Evolutionary conservation across 2,888 invertebrate genomes (phyloP).

Genomic region (Nymphalis polychloros): DNA sequence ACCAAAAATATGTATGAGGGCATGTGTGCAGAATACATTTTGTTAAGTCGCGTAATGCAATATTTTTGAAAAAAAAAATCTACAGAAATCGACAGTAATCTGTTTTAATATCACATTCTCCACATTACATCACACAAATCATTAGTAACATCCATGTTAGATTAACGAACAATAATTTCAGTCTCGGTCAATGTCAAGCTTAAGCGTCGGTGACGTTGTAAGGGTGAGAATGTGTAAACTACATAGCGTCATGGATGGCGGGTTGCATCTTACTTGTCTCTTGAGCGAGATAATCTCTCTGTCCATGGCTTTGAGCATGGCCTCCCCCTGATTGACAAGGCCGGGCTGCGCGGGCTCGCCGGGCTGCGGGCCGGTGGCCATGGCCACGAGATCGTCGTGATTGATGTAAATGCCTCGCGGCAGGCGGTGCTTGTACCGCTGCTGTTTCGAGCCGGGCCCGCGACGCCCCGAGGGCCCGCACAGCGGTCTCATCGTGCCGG

Average conservation of each 20-base stretch:
- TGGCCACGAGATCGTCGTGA: conserved; percentile 96
- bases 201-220: conserved; percentile 48
- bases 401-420: conserved; percentile 98
- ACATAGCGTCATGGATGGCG: conserved; percentile 54
- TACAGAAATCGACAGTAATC: conserved; percentile 27
- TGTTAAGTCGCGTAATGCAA: conserved; percentile 40
- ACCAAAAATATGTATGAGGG: conserved; percentile 40
- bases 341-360: conserved; percentile 78
- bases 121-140: conserved; percentile 61
- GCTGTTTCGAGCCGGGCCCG: conserved; percentile 78
- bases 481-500: conserved; percentile 89
- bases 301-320: conserved; percentile 95
- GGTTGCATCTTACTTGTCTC: conserved; percentile 92
- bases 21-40: conserved; percentile 79
- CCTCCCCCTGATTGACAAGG: conserved; percentile 86
- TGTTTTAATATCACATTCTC: conserved; percentile 61
- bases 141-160: conserved; percentile 35
- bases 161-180: conserved; percentile 5
- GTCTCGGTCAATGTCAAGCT: conserved; percentile 14
- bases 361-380: conserved; percentile 89
- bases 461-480: conserved; percentile 86
- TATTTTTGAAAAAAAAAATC: conserved; percentile 33
- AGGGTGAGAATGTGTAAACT: conserved; percentile 69
- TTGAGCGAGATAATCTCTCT: conserved; percentile 96
- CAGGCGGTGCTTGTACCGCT: conserved; percentile 89